Percentiles rank a stretch among this genome's conserved stretches.
Conservation (phyloP, 2,888 invertebrate genomes). For the Cheilosia pagana region DNA sequence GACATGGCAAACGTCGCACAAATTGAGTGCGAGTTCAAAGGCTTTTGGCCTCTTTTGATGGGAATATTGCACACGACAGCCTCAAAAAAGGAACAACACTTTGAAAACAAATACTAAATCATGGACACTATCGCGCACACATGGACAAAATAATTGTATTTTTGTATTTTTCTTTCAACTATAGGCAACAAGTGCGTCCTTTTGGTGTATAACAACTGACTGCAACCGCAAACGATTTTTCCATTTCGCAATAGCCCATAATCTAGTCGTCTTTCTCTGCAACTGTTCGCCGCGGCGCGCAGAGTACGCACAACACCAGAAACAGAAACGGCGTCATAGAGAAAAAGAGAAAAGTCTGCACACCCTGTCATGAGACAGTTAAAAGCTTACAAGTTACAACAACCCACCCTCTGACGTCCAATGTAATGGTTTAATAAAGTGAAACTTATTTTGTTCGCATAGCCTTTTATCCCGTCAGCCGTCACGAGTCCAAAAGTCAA, state of each 20-base stretch:
- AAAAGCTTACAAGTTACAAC: slow-evolving; percentile 27
- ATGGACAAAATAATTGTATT: neutral
- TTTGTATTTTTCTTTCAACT: neutral
- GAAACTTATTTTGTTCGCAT: slow-evolving; percentile 46
- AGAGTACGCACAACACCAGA: neutral
- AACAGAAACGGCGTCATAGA: neutral
- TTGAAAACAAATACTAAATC: neutral
- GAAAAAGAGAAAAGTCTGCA: slow-evolving; percentile 6
- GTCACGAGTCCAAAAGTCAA: neutral
- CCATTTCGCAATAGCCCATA: neutral
- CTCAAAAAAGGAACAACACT: neutral
- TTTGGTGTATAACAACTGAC: slow-evolving; percentile 12
- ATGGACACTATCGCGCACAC: neutral
- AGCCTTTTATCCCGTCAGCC: slow-evolving; percentile 3
- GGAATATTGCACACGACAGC: neutral
- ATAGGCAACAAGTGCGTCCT: slow-evolving; percentile 67
- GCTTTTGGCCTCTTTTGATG: slow-evolving; percentile 6
- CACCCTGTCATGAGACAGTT: slow-evolving; percentile 10
- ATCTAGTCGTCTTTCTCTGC: neutral
- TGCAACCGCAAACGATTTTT: slow-evolving; percentile 31
- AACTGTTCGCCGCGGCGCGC: neutral
- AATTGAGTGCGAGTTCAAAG: slow-evolving; percentile 37
- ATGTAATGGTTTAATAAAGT: slow-evolving; percentile 57
- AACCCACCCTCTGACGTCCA: neutral
- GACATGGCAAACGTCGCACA: slow-evolving; percentile 2